These are phyloP conservation scores for Colaptes auratus DNA, from an alignment of 2,113 vertebrate species.

Conservation along the genomic window DNA sequence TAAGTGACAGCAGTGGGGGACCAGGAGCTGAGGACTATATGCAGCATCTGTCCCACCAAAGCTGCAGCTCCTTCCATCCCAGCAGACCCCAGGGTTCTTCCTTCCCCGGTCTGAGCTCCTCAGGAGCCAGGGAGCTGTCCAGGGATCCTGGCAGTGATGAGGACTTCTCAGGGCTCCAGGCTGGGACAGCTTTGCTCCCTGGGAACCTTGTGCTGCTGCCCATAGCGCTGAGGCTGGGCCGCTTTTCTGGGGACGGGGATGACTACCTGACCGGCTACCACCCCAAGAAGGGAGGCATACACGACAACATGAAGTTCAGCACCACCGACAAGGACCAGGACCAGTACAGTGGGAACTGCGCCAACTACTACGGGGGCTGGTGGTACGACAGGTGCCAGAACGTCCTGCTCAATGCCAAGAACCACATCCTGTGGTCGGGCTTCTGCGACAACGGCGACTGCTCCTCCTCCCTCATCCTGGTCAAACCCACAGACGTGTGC, in stretches of 20 bases:
- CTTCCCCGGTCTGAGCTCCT: background rate
- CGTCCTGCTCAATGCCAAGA: constrained; percentile 51
- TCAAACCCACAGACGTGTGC: constrained; percentile 69
- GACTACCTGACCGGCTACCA: constrained; percentile 54
- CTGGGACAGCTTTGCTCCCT: background rate
- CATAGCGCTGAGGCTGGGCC: constrained; percentile 40
- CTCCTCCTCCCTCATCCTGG: constrained; percentile 52
- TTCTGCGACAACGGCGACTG: constrained; percentile 47
- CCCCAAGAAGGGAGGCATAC: constrained; percentile 48
- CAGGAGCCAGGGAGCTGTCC: background rate
- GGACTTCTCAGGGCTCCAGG: constrained; percentile 6
- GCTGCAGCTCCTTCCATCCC: background rate
- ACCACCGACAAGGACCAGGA: constrained; percentile 63
- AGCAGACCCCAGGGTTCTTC: background rate
- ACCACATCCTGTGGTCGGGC: constrained; percentile 41
- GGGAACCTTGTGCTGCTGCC: background rate
- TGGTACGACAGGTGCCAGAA: constrained; percentile 70
- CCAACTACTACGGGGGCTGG: constrained; percentile 63
- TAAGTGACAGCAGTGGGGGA: background rate
- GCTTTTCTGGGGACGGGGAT: background rate
- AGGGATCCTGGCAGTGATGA: background rate
- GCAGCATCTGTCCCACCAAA: fast-evolving
- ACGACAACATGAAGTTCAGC: constrained; percentile 71
- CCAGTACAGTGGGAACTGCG: constrained; percentile 42
- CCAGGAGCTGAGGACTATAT: background rate